Conservation (phyloP, 2,113 vertebrate species). For the Egretta garzetta region DNA sequence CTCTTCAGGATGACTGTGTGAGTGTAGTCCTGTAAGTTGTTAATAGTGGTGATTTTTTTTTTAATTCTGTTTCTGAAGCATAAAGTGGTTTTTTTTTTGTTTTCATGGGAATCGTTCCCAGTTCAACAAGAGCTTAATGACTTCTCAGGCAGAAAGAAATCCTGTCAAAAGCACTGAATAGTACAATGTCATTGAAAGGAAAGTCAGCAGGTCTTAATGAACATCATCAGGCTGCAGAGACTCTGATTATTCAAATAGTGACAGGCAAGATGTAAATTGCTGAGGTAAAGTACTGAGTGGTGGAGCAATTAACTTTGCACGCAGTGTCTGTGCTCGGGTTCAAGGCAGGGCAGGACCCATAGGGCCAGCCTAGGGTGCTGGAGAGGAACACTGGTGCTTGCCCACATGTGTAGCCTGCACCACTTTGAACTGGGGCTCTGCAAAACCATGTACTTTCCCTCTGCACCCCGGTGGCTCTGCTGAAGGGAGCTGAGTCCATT, state of each 20-base stretch:
- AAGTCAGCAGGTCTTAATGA: constrained; percentile 23
- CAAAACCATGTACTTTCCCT: no score
- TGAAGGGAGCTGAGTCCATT: background rate
- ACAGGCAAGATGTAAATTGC: background rate
- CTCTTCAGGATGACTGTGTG: background rate
- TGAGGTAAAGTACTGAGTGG: background rate
- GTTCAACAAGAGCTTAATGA: background rate
- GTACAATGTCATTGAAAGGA: background rate
- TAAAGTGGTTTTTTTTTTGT: background rate
- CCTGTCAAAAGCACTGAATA: background rate
- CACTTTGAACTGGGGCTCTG: background rate
- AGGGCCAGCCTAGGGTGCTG: background rate
- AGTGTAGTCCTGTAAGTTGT: background rate
- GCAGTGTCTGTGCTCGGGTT: background rate
- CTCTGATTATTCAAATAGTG: background rate
- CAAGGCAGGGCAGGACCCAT: background rate
- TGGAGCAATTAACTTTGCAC: background rate
- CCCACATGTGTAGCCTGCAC: background rate
- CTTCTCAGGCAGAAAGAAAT: background rate
- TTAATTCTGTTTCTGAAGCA: background rate
- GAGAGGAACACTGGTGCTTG: background rate
- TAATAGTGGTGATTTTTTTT: background rate
- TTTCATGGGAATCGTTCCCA: background rate
- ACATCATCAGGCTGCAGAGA: background rate
- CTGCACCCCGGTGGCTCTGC: background rate